Percentiles rank a stretch among this genome's conserved stretches.
Evolutionary conservation across 2,888 invertebrate species (phyloP).

Genomic region (Yponomeuta plumbellus): DNA sequence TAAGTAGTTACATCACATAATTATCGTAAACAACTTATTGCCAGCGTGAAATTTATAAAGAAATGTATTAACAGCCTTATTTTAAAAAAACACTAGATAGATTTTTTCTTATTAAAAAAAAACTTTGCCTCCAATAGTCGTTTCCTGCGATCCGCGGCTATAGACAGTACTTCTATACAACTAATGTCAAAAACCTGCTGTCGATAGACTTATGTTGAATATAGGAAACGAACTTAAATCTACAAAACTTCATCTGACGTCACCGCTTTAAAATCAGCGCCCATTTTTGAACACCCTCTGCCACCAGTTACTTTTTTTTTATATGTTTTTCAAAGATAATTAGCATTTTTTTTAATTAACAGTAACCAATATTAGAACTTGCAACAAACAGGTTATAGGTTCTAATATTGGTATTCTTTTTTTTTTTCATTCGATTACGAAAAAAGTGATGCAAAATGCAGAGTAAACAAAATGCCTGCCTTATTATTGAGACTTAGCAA

Average conservation of each 20-base stretch:
- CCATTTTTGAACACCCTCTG: neutral
- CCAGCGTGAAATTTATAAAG: slow-evolving; percentile 11
- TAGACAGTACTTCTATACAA: neutral
- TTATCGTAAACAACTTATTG: neutral
- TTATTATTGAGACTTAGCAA: too few relatives aligned
- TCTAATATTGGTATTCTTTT: too few relatives aligned
- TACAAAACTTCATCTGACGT: neutral
- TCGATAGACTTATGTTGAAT: neutral
- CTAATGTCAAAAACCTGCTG: neutral
- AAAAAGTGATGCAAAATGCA: too few relatives aligned
- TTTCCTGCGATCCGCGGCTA: neutral
- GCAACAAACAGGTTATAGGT: too few relatives aligned
- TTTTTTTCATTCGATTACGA: too few relatives aligned
- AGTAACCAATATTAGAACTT: too few relatives aligned
- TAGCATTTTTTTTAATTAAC: neutral
- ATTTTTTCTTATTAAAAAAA: slow-evolving; percentile 23
- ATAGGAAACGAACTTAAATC: neutral
- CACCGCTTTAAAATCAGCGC: neutral
- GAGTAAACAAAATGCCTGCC: too few relatives aligned
- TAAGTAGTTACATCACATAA: neutral
- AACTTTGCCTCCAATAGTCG: neutral
- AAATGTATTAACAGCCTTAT: slow-evolving; percentile 3
- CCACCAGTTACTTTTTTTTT: neutral
- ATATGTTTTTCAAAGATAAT: neutral
- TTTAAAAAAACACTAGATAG: slow-evolving; percentile 15